These are phyloP conservation scores for Agelaius tricolor DNA, from an alignment of 2,113 vertebrate species.

Conservation along the genomic window DNA sequence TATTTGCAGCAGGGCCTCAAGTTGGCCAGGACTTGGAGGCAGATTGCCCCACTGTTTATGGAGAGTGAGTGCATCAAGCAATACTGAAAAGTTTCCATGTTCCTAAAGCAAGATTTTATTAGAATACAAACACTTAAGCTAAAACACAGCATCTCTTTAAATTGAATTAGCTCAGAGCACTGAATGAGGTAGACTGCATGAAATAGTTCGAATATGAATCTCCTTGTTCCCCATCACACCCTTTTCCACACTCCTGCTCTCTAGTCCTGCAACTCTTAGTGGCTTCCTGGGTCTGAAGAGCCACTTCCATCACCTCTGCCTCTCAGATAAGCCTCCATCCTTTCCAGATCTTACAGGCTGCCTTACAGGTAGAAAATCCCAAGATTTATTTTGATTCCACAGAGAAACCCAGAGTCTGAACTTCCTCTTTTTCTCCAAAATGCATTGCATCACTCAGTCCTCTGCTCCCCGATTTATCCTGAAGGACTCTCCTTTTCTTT, in stretches of 20 bases:
- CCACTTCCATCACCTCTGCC: neutral
- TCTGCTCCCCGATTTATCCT: neutral
- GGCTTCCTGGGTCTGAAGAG: neutral
- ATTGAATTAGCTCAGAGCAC: neutral
- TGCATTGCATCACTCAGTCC: neutral
- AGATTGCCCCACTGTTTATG: neutral
- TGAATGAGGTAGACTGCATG: neutral
- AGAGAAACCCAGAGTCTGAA: neutral
- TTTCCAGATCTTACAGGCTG: neutral
- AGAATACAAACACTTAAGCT: neutral
- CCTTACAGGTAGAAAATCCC: neutral
- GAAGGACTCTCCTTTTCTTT: neutral
- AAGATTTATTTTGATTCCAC: neutral
- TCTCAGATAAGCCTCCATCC: neutral
- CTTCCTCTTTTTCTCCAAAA: constrained; percentile 2
- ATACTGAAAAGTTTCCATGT: neutral
- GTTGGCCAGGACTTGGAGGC: neutral
- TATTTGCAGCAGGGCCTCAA: neutral
- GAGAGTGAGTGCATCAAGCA: neutral
- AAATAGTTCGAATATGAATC: neutral
- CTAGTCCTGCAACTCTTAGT: neutral
- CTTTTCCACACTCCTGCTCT: neutral
- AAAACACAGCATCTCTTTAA: neutral
- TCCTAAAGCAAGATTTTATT: constrained; percentile 5
- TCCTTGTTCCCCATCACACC: neutral